phyloP scores from a whole-genome alignment of 2,888 invertebrate species.

The Eupeodes latifasciatus region DNA sequence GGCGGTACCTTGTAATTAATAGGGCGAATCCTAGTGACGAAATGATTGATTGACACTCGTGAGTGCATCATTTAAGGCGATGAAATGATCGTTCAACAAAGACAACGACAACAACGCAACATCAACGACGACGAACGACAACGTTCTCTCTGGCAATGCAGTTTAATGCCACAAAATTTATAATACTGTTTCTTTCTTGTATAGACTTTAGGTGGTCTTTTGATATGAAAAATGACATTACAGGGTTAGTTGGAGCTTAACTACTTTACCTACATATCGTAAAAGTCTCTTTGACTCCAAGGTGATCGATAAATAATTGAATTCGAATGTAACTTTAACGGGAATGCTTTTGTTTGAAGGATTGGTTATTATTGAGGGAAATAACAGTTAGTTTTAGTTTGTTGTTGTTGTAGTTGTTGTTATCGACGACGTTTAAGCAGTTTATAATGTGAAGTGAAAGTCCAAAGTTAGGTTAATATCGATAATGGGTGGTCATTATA shows the following conservation, averaged over 20 bases:
- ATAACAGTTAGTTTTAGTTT: neutral
- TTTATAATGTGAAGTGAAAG: slow-evolving; percentile 46
- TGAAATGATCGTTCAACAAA: slow-evolving; percentile 9
- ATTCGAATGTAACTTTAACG: slow-evolving; percentile 24
- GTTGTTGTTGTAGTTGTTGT: neutral
- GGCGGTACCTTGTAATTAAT: slow-evolving; percentile 60
- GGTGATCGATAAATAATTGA: slow-evolving; percentile 38
- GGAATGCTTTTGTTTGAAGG: slow-evolving; percentile 34
- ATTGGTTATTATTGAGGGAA: neutral
- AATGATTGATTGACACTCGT: slow-evolving; percentile 75
- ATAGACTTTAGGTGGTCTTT: slow-evolving; percentile 21
- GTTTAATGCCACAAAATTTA: slow-evolving; percentile 28
- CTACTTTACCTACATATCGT: neutral
- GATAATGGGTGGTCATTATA: slow-evolving; percentile 10
- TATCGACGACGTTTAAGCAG: neutral
- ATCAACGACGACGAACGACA: neutral
- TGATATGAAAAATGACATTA: slow-evolving; percentile 38
- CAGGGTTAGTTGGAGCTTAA: slow-evolving; percentile 1
- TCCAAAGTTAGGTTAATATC: slow-evolving; percentile 11
- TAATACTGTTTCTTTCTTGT: neutral
- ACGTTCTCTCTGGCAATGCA: slow-evolving; percentile 23
- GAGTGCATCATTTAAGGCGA: slow-evolving; percentile 51
- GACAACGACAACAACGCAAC: neutral
- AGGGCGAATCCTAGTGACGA: slow-evolving; percentile 73
- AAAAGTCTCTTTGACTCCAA: slow-evolving; percentile 8